phyloP scores from a whole-genome alignment of 92 coral and sea anemone genomes.

The Porites lobata region DNA sequence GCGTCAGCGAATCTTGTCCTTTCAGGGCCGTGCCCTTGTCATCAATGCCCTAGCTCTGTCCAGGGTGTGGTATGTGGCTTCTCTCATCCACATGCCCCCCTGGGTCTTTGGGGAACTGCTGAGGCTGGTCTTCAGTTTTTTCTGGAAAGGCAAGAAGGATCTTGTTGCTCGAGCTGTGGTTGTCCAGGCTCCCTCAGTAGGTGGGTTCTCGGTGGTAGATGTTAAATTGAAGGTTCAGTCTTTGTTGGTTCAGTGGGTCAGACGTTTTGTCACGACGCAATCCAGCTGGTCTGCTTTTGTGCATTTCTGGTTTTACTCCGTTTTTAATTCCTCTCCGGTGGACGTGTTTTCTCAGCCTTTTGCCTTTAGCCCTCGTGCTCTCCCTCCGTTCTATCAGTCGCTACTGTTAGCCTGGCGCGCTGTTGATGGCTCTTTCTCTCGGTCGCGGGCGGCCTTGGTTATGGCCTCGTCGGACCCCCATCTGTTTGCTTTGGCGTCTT shows the following conservation, averaged over 20 bases:
- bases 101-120: neutral
- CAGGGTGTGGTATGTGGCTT: slow-evolving; percentile 52
- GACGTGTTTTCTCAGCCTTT: slow-evolving; percentile 5
- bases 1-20: slow-evolving; percentile 24
- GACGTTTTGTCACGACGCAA: neutral
- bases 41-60: slow-evolving; percentile 43
- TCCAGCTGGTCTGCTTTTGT: neutral
- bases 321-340: neutral
- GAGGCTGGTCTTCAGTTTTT: slow-evolving; percentile 13
- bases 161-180: slow-evolving; percentile 5
- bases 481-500: neutral
- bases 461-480: neutral
- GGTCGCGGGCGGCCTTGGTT: neutral
- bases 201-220: slow-evolving; percentile 16
- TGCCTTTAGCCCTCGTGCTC: neutral
- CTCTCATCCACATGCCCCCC: slow-evolving; percentile 28
- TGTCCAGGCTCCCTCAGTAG: neutral
- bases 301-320: neutral
- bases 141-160: slow-evolving; percentile 32
- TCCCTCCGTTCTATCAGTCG: slow-evolving; percentile 10
- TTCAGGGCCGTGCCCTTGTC: slow-evolving; percentile 32
- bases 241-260: slow-evolving; percentile 16
- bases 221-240: neutral
- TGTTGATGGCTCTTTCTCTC: neutral
- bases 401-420: slow-evolving; percentile 13